Conservation (phyloP, 2,888 invertebrate species). For the Drosophila merina region DNA sequence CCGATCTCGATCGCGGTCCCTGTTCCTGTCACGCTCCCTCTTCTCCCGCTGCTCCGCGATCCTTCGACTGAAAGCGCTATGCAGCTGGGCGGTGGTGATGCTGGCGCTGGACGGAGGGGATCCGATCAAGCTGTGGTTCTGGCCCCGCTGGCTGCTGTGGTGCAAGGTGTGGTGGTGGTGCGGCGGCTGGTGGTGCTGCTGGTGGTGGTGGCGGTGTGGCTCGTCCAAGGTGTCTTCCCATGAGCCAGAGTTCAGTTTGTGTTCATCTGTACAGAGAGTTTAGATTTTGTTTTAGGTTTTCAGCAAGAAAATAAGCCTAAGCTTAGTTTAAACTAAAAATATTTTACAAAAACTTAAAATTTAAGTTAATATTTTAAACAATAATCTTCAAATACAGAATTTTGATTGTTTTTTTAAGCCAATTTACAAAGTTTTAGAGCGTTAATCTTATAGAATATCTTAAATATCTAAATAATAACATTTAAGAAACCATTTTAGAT, state of each 20-base stretch:
- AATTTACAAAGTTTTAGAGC: no score
- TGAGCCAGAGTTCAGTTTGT: constrained; percentile 89
- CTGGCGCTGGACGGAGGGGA: constrained; percentile 62
- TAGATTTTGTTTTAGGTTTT: not conserved
- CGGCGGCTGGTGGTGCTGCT: constrained; percentile 21
- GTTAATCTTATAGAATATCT: no score
- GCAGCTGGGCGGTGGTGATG: constrained; percentile 82
- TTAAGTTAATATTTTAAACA: no score
- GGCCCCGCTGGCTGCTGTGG: constrained; percentile 16
- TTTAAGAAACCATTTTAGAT: no score
- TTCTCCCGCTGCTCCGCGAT: constrained; percentile 65
- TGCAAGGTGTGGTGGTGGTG: constrained; percentile 34
- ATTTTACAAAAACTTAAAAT: not conserved
- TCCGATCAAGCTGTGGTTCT: constrained; percentile 53
- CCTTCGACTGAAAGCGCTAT: constrained; percentile 70
- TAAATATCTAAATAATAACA: no score
- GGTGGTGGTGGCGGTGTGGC: constrained; percentile 36
- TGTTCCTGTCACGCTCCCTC: constrained; percentile 67
- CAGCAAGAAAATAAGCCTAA: not conserved
- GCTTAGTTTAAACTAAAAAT: not conserved
- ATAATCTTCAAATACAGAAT: no score
- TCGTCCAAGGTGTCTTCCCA: constrained; percentile 87
- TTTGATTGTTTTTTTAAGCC: no score
- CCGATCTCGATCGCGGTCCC: constrained; percentile 64
- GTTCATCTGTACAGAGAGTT: constrained; percentile 86